Base-by-base conservation (phyloP, 2,113 vertebrate species). In the Sylvicapra grimmia region DNA sequence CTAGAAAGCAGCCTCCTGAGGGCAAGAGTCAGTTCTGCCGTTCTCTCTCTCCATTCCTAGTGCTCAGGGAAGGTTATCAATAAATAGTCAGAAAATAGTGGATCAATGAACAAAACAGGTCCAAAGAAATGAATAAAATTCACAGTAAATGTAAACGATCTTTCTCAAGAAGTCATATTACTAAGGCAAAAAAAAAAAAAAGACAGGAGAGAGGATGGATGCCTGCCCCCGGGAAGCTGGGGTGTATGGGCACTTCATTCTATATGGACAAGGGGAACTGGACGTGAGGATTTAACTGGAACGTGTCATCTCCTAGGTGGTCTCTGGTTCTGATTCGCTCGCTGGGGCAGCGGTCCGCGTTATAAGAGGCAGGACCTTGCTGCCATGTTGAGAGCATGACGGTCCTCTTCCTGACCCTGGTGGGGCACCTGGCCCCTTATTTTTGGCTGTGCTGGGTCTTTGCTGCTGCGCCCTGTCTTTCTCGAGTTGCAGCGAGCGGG, bases 271-370 rank as follows among this genome's bases (percentile, higher is more conserved):
- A 58, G 21, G 44, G 80, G 84, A 89, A 23, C 31, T 12, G 15
- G 12, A 16, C 1, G 2, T 65, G 33, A 68, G 61, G n/a, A n/a
- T 75, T 79, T 36, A 33, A 6, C 7, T 23, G 19, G 33, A 12
- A 47, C 15, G 25, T 27, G 15, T 6, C 54, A 12, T 18, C 27
- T 25, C 6, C 3, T 5, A 8, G 85, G 86, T 33, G 4, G 89
- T n/a, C 29, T 59, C 51, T 6, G 2, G 47, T n/a, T 83, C 54
- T 8, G 11, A 21, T 16, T 53, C 0, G 1, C 72, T 49, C 0
- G 0, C 27, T 27, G 47, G 68, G 36, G 49, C 56, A 31, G 33
- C 0, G 0, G 15, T 23, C 72, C 31, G 0, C 1, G 13, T 58
- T 63, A 10, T 10, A 44, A 56, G 13, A 25, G 40, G 40, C 79